Conservation (phyloP, 1,140 invertebrate species). For the Galleria mellonella region DNA sequence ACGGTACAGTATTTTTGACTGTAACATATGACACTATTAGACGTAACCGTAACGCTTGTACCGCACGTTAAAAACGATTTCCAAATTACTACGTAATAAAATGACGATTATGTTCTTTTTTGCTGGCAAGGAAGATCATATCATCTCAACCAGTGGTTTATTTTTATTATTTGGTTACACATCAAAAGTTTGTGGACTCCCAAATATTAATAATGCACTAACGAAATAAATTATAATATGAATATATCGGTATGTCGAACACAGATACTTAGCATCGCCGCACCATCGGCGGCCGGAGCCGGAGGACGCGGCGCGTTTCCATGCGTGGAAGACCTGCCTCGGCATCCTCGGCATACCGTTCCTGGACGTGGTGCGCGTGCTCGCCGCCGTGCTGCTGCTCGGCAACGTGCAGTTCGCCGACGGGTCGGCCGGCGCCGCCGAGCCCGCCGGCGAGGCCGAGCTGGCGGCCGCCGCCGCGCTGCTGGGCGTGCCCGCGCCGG, state of each 20-base stretch:
- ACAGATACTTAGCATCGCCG: slow-evolving; percentile 81
- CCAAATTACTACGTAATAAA: no score
- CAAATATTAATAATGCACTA: no score
- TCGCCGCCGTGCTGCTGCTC: slow-evolving; percentile 91
- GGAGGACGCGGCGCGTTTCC: slow-evolving; percentile 76
- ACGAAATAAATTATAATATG: no score
- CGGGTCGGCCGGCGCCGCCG: slow-evolving; percentile 60
- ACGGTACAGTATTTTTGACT: slow-evolving; percentile 56
- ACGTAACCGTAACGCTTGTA: no score
- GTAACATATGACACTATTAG: background rate
- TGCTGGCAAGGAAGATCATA: no score
- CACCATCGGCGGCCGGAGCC: slow-evolving; percentile 75
- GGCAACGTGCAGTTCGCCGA: slow-evolving; percentile 94
- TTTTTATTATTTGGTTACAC: no score
- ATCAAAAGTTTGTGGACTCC: no score
- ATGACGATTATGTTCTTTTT: no score
- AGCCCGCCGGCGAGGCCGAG: slow-evolving; percentile 84
- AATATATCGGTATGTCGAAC: no score
- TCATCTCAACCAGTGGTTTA: no score
- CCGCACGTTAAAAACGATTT: no score
- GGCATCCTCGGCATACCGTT: slow-evolving; percentile 95
- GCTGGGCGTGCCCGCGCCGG: slow-evolving; percentile 91
- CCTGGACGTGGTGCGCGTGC: slow-evolving; percentile 92
- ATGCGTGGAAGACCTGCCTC: slow-evolving; percentile 92
- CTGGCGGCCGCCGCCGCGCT: slow-evolving; percentile 89